These are phyloP conservation scores for Callionymus lyra DNA, from an alignment of 2,113 vertebrate species.

Conservation along the genomic window DNA sequence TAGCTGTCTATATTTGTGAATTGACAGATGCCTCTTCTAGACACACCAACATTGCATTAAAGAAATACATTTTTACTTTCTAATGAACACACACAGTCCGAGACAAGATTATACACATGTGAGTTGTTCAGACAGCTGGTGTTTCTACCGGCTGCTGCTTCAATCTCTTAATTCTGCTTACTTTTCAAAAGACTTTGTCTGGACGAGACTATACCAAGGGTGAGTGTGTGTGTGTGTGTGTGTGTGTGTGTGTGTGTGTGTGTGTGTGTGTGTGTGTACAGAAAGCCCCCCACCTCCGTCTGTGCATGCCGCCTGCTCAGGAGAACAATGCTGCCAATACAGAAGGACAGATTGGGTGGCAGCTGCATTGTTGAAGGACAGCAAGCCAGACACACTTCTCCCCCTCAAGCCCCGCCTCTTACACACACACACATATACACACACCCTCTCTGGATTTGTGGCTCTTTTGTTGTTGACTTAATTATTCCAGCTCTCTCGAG, in stretches of 20 bases:
- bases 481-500: constrained; percentile 84
- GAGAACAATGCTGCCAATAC: constrained; percentile 80
- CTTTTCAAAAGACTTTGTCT: constrained; percentile 24
- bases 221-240: constrained; percentile 12
- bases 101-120: too few relatives aligned
- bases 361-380: constrained; percentile 85
- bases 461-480: constrained; percentile 81
- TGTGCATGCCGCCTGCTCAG: constrained; percentile 70
- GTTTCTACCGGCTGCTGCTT: constrained; percentile 11
- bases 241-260: constrained; percentile 15
- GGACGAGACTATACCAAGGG: constrained; percentile 58
- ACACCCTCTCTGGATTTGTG: constrained; percentile 39
- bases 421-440: constrained; percentile 43
- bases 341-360: constrained; percentile 88
- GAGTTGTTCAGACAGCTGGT: not conserved
- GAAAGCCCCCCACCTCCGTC: constrained; percentile 63
- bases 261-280: constrained; percentile 9
- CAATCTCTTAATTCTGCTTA: constrained; percentile 40
- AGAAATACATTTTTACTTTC: too few relatives aligned
- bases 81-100: too few relatives aligned
- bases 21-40: too few relatives aligned
- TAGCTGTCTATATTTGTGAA: too few relatives aligned
- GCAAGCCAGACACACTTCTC: constrained; percentile 88
- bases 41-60: too few relatives aligned
- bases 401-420: constrained; percentile 37